Conservation (phyloP, 2,113 vertebrate species). For the Rafetus swinhoei region DNA sequence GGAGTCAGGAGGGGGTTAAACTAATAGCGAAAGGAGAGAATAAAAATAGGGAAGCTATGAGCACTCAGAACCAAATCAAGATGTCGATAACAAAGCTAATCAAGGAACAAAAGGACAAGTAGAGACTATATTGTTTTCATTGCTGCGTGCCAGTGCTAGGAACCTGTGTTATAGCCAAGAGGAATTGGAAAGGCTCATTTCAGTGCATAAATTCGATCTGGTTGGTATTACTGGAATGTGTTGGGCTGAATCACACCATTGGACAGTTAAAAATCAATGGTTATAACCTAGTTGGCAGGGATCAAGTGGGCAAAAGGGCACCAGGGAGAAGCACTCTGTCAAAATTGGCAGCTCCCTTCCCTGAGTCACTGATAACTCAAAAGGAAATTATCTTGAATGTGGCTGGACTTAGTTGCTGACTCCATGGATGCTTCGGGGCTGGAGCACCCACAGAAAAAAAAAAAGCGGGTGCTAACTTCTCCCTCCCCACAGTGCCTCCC, state of each 20-base stretch:
- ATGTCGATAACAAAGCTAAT: background rate
- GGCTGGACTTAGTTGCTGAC: background rate
- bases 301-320: background rate
- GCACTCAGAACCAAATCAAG: background rate
- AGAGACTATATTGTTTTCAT: background rate
- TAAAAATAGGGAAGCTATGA: background rate
- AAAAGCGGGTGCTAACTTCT: too few relatives aligned
- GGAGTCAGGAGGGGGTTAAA: background rate
- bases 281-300: background rate
- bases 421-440: too few relatives aligned
- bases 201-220: background rate
- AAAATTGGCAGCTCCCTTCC: background rate
- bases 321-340: background rate
- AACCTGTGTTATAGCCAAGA: background rate
- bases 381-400: background rate
- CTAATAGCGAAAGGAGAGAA: background rate
- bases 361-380: background rate
- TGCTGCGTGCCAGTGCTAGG: background rate
- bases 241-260: background rate
- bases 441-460: too few relatives aligned
- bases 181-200: background rate
- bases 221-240: background rate
- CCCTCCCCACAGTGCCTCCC: too few relatives aligned
- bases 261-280: background rate
- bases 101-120: background rate